Base-by-base conservation (phyloP, 1,140 invertebrate genomes). In the Drosophila quadrilineata region DNA sequence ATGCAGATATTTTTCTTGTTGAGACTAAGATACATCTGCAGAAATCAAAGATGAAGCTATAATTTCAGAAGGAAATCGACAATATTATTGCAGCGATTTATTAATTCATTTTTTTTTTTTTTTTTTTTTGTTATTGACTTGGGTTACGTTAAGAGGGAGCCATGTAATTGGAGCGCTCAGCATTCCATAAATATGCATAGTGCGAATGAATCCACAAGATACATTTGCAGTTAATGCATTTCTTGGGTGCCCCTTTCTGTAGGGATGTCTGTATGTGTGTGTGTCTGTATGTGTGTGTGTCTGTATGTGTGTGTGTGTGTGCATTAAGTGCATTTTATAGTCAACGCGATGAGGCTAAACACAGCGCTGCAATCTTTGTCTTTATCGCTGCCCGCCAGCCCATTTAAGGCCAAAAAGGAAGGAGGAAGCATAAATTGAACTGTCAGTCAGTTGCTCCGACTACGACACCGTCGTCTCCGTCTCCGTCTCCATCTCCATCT, bases 341-440 rank as follows among this genome's bases (percentile, higher is more conserved):
- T 84, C 71, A 71, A 75, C 58, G 41, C 35, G 53, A 41, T 60
- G 43, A 53, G 35, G 75, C 59, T 24, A 63, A 85, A 84, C 74
- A 84, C 57, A 66, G 75, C 31, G 73, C 69, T 67, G 74, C 79
- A 74, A 85, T 84, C 77, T 77, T 84, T 76, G 77, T 75, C 59
- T 84, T 82, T 82, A 75, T 75, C 77, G 75, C 48, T 46, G 65
- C 70, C 74, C 43, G 68, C 59, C 75, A 71, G 62, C 43, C 75
- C 71, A 60, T 71, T 68, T 59, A 72, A 56, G 69, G 77, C 62
- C 49, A 48, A 62, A 62, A 36, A 60, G 75, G 49, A 50, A 54
- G 60, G 74, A 84, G 77, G 79, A 84, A 85, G 77, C 77, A 84
- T 84, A 84, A 84, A 84, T 84, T 84, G 77, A 84, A 84, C 77